Conservation (phyloP, 2,797 vertebrate species). For the Oophaga sylvatica region DNA sequence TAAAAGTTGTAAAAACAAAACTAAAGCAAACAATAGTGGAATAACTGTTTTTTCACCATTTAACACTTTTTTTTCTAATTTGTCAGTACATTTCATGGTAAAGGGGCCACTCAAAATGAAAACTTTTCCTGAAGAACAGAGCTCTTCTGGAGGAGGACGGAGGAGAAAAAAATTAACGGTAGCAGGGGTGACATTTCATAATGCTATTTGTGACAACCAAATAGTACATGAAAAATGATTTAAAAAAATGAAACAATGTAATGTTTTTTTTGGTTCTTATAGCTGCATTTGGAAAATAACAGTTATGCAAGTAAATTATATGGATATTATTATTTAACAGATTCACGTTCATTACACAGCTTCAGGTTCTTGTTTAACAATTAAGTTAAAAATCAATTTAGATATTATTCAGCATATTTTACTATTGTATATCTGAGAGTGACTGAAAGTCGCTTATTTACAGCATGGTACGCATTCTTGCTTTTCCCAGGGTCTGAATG, state of each 20-base stretch:
- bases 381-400: slow-evolving; percentile 42
- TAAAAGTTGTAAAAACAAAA: no score
- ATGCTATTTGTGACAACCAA: background rate
- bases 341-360: slow-evolving; percentile 59
- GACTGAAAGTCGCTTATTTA: slow-evolving; percentile 41
- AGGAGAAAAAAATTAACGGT: background rate
- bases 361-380: slow-evolving; percentile 54
- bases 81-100: no score
- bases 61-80: no score
- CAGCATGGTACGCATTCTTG: slow-evolving; percentile 46
- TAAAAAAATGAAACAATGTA: background rate
- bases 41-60: no score
- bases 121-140: no score
- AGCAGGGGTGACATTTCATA: background rate
- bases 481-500: slow-evolving; percentile 27
- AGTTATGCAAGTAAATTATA: slow-evolving; percentile 3
- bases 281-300: slow-evolving; percentile 17
- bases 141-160: no score
- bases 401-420: slow-evolving; percentile 27
- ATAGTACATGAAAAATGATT: background rate
- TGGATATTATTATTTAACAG: slow-evolving; percentile 61
- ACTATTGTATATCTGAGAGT: slow-evolving; percentile 22
- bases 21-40: no score
- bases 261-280: background rate
- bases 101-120: no score